Percentiles rank a stretch among this genome's conserved stretches.
phyloP scores from a whole-genome alignment of 2,888 invertebrate species.

The Phalangium opilio region DNA sequence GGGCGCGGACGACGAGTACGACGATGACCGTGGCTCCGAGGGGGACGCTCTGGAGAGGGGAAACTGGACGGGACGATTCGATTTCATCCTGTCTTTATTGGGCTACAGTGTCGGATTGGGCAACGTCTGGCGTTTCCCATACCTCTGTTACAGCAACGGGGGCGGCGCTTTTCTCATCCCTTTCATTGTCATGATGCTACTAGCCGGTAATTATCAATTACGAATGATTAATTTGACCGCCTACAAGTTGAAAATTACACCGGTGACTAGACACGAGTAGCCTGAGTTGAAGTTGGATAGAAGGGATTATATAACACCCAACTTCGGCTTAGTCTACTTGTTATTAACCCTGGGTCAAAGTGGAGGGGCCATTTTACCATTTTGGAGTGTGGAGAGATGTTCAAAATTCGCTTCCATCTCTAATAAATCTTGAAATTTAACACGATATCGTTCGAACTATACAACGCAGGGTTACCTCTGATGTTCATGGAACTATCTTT shows the following conservation, averaged over 20 bases:
- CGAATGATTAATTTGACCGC: too few relatives aligned
- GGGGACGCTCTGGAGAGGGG: constrained; percentile 15
- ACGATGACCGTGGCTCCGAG: constrained; percentile 15
- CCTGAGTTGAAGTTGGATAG: too few relatives aligned
- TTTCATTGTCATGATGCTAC: constrained; percentile 33
- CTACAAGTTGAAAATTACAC: too few relatives aligned
- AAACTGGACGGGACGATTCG: constrained; percentile 17
- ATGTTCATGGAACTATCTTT: constrained; percentile 43
- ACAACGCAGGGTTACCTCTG: constrained; percentile 28
- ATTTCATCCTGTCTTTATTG: constrained; percentile 36
- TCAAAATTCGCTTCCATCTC: too few relatives aligned
- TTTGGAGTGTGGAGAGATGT: too few relatives aligned
- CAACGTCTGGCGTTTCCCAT: constrained; percentile 49
- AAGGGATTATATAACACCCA: too few relatives aligned
- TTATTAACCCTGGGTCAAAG: too few relatives aligned
- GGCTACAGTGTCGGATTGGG: constrained; percentile 45
- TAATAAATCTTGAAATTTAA: too few relatives aligned
- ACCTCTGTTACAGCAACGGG: constrained; percentile 37
- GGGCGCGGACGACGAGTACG: constrained; percentile 18
- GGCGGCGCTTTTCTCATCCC: constrained; percentile 37
- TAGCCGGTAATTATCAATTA: constrained; percentile 26
- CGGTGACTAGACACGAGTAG: too few relatives aligned
- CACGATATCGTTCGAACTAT: too few relatives aligned
- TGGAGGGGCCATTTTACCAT: too few relatives aligned
- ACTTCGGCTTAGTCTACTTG: too few relatives aligned